Conservation (phyloP, 2,888 invertebrate species). For the Pollenia griseotomentosa region DNA sequence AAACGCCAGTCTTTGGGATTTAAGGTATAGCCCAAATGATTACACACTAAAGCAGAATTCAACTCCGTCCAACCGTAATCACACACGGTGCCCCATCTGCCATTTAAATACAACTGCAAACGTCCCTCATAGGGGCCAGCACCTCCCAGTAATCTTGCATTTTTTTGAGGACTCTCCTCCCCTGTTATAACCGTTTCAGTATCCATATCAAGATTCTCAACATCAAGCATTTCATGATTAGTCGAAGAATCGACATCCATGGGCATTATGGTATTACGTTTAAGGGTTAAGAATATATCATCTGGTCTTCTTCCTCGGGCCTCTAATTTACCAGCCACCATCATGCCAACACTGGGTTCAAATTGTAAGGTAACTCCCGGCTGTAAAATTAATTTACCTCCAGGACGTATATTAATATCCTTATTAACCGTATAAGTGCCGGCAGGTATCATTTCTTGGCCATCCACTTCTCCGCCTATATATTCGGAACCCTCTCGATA, state of each 20-base stretch:
- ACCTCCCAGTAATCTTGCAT: constrained; percentile 93
- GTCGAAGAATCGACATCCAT: constrained; percentile 87
- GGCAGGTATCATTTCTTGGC: constrained; percentile 91
- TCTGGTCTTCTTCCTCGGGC: constrained; percentile 92
- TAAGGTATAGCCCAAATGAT: constrained; percentile 95
- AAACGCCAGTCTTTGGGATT: constrained; percentile 97
- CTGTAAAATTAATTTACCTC: constrained; percentile 94
- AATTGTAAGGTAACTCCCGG: constrained; percentile 95
- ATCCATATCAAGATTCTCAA: constrained; percentile 86
- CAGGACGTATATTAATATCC: constrained; percentile 97
- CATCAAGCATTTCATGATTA: constrained; percentile 84
- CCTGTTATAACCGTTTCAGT: constrained; percentile 85
- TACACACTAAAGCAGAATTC: constrained; percentile 96
- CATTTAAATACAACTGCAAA: constrained; percentile 92
- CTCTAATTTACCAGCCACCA: constrained; percentile 96
- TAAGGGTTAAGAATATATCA: constrained; percentile 91
- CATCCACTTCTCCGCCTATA: constrained; percentile 97
- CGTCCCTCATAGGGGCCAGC: constrained; percentile 93
- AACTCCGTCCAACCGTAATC: constrained; percentile 97
- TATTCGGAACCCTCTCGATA: constrained; percentile 88
- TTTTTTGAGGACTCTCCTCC: constrained; percentile 86
- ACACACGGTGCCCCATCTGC: constrained; percentile 98
- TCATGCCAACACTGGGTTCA: constrained; percentile 96
- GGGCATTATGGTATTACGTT: constrained; percentile 89
- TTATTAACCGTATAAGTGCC: constrained; percentile 96